phyloP scores from a whole-genome alignment of 1,140 invertebrate genomes.

The Eurosta solidaginis region DNA sequence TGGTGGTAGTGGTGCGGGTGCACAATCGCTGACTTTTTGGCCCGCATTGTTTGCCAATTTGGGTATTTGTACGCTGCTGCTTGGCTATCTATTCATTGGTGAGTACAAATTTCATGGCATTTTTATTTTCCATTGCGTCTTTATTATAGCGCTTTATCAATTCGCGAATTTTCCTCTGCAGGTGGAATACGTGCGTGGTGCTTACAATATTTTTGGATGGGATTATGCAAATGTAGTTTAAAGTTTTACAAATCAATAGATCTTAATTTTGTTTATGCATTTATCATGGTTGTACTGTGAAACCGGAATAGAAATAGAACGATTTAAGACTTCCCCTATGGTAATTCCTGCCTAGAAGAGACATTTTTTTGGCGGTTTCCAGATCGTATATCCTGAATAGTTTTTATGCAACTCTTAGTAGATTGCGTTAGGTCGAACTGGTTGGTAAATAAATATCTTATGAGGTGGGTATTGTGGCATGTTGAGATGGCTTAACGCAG shows the following conservation, averaged over 20 bases:
- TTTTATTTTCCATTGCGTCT: neutral
- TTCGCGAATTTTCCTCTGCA: neutral
- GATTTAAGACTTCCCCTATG: too few relatives aligned
- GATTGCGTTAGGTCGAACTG: too few relatives aligned
- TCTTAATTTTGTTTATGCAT: too few relatives aligned
- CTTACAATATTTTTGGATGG: neutral
- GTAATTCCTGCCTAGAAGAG: too few relatives aligned
- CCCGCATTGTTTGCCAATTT: conserved; percentile 30
- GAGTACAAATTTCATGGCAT: neutral
- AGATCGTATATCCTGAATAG: too few relatives aligned
- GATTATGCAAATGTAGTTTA: neutral
- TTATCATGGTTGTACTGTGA: too few relatives aligned
- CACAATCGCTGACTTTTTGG: conserved; percentile 18
- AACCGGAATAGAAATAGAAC: too few relatives aligned
- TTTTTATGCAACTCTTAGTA: too few relatives aligned
- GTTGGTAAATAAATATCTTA: too few relatives aligned
- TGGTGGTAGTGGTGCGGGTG: neutral
- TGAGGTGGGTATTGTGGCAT: too few relatives aligned
- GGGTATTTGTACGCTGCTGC: conserved; percentile 27
- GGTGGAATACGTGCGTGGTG: neutral
- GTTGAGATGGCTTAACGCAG: too few relatives aligned
- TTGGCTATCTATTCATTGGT: conserved; percentile 30
- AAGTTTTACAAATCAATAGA: neutral
- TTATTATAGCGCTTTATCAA: neutral
- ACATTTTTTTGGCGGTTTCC: too few relatives aligned